phyloP scores from a whole-genome alignment of 92 coral and sea anemone species.

The Heliopora coerulea region DNA sequence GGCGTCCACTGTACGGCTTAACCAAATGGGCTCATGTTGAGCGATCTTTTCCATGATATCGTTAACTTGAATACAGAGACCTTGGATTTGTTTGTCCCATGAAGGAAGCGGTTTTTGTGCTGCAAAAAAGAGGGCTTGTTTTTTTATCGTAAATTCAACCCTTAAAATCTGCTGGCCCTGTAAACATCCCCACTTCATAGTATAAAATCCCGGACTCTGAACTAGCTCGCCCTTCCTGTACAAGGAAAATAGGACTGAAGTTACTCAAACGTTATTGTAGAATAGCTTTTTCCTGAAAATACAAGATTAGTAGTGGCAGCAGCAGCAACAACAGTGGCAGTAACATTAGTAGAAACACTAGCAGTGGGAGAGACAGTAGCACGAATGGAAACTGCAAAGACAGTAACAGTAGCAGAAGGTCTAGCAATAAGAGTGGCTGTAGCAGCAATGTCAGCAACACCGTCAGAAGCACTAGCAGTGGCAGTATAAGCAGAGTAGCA shows the following conservation, averaged over 20 bases:
- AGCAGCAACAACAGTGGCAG: neutral
- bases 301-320: neutral
- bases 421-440: neutral
- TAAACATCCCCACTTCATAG: no score
- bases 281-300: no score
- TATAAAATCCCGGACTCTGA: no score
- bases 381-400: neutral
- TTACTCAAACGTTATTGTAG: no score
- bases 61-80: conserved; percentile 92
- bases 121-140: conserved; percentile 28
- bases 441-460: neutral
- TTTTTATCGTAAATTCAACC: no score
- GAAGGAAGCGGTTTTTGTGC: conserved; percentile 98
- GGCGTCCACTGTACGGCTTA: conserved; percentile 69
- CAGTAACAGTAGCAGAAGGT: neutral
- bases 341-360: neutral
- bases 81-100: conserved; percentile 99
- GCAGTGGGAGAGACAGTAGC: neutral
- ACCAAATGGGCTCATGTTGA: conserved; percentile 86
- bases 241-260: no score
- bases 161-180: no score
- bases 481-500: neutral
- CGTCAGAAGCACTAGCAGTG: neutral
- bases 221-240: no score
- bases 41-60: conserved; percentile 87